phyloP scores from a whole-genome alignment of 2,797 vertebrate genomes.

The Garrulus glandarius region DNA sequence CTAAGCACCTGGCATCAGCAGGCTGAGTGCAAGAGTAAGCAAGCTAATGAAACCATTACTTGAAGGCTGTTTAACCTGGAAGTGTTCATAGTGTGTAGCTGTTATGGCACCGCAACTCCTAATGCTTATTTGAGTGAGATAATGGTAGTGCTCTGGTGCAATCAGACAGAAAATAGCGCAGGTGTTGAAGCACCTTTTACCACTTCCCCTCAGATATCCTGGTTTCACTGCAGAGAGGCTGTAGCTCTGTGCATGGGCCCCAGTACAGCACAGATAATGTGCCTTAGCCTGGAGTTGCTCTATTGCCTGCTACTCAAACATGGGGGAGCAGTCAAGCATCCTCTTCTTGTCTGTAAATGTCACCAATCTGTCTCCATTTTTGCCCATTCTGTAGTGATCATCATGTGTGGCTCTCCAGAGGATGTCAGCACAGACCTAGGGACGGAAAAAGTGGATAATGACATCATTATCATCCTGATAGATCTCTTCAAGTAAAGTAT shows the following conservation, averaged over 20 bases:
- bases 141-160: neutral
- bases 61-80: neutral
- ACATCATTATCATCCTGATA: constrained; percentile 87
- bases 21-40: neutral
- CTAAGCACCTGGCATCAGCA: neutral
- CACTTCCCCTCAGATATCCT: neutral
- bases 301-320: neutral
- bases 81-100: neutral
- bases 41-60: neutral
- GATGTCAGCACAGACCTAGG: constrained; percentile 68
- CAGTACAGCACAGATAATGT: neutral
- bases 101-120: neutral
- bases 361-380: neutral
- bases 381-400: constrained; percentile 79
- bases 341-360: neutral
- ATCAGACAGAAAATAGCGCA: neutral
- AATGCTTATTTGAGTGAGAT: neutral
- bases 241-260: neutral
- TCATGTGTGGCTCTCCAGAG: constrained; percentile 82
- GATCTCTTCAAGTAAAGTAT: constrained; percentile 90
- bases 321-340: neutral
- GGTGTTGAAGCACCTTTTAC: neutral
- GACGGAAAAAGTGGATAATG: constrained; percentile 32
- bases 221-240: neutral
- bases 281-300: neutral